Base-by-base conservation (phyloP, 2,113 vertebrate species). In the Balaenoptera acutorostrata region DNA sequence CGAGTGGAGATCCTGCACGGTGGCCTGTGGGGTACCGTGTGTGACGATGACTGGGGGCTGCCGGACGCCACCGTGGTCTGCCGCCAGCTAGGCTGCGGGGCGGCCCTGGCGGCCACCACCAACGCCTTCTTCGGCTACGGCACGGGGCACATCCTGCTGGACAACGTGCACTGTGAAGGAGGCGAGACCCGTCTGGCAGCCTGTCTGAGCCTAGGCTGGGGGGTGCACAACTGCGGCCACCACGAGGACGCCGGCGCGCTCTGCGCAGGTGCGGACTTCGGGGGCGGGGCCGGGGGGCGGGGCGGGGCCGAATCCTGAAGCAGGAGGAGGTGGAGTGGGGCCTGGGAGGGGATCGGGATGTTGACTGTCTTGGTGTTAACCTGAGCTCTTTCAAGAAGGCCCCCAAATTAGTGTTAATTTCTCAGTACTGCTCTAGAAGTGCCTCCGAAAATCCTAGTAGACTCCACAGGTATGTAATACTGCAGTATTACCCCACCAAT, bases 141-240 rank as follows among this genome's bases (percentile, higher is more conserved):
- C 57, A 99, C 99, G 0, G 99, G 99, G 0, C 99, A 89, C 44
- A 99, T 99, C 98, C 98, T 99, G 74, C 98, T 99, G 97, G 99
- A 99, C 98, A 99, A 99, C 0, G 99, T 99, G 91, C 99, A 99
- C 98, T 99, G 99, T 5, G 97, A 99, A 0, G 99, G 99, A 61
- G 90, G 97, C 0, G 99, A 99, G 97, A 92, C 90, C 6, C 98
- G 98, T 71, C 98, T 99, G 78, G 97, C 98, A 0, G 97, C 97
- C 63, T 99, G 99, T 96, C 98, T 98, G 96, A 99, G 99, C 97
- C 99, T 99, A 0, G 99, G 99, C 92, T 99, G 99, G 99, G 99
- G 99, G 6, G 99, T 99, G 96, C 99, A 99, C 93, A 99, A 99
- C 99, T 99, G 99, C 0, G 99, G 99, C 6, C 99, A 99, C 97